phyloP scores from a whole-genome alignment of 2,888 invertebrate genomes.

The Scelioninae gen. 1 region DNA sequence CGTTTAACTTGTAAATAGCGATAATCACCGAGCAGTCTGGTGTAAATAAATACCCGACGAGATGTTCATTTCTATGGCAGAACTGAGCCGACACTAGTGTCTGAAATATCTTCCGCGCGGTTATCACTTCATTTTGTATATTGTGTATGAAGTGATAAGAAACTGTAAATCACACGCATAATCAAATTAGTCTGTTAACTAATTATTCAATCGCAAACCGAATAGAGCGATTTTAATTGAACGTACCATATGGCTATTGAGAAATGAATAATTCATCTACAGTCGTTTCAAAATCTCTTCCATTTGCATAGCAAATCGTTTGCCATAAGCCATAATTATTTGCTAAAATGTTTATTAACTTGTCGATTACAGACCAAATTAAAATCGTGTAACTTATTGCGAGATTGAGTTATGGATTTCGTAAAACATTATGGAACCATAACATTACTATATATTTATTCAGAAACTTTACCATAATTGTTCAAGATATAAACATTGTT shows the following conservation, averaged over 20 bases:
- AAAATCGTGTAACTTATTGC: constrained; percentile 11
- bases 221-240: background rate
- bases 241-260: background rate
- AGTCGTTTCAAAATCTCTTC: constrained; percentile 9
- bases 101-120: constrained; percentile 19
- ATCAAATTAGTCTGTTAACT: constrained; percentile 14
- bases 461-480: too few relatives aligned
- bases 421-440: too few relatives aligned
- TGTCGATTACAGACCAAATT: constrained; percentile 21
- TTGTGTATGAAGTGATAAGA: too few relatives aligned
- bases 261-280: constrained; percentile 27
- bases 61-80: constrained; percentile 41
- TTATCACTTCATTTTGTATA: background rate
- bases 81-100: constrained; percentile 1
- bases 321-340: constrained; percentile 24
- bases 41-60: constrained; percentile 54
- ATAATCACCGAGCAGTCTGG: constrained; percentile 57
- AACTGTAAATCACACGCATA: constrained; percentile 1
- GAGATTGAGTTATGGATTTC: background rate
- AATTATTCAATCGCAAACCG: background rate
- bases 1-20: constrained; percentile 59
- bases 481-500: too few relatives aligned
- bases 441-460: too few relatives aligned
- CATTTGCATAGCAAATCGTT: constrained; percentile 35
- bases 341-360: constrained; percentile 19